Percentiles rank a stretch among this genome's conserved stretches.
These are phyloP conservation scores for Papilio aristodemus DNA, from an alignment of 1,140 invertebrate genomes.

Conservation along the genomic window DNA sequence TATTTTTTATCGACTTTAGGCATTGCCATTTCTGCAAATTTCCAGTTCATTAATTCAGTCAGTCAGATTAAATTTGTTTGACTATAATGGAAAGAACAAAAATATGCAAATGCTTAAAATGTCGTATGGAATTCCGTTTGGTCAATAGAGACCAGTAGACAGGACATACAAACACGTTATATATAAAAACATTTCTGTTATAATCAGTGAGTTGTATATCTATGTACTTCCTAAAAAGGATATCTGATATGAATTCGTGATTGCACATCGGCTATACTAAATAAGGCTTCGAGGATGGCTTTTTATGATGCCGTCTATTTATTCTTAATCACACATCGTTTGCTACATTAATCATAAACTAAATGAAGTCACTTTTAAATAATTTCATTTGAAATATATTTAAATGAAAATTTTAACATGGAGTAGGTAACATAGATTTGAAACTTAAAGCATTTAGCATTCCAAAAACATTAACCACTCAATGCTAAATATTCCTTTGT, in stretches of 20 bases:
- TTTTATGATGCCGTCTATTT: background rate
- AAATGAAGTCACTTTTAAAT: background rate
- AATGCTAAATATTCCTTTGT: constrained; percentile 7
- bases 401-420: no score
- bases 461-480: background rate
- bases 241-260: background rate
- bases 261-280: background rate
- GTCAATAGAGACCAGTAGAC: no score
- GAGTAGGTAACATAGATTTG: no score
- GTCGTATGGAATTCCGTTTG: no score
- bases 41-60: no score
- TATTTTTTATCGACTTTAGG: no score
- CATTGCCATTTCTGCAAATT: no score
- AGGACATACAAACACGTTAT: no score
- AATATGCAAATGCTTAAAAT: no score
- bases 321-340: background rate
- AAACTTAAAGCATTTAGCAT: background rate
- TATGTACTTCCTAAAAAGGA: background rate
- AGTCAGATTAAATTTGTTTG: no score
- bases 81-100: no score
- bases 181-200: no score
- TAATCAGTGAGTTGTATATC: background rate
- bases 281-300: constrained; percentile 12
- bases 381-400: background rate
- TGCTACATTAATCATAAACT: background rate